Conservation (phyloP, 2,888 invertebrate genomes). For the Rhaphigaster nebulosa region DNA sequence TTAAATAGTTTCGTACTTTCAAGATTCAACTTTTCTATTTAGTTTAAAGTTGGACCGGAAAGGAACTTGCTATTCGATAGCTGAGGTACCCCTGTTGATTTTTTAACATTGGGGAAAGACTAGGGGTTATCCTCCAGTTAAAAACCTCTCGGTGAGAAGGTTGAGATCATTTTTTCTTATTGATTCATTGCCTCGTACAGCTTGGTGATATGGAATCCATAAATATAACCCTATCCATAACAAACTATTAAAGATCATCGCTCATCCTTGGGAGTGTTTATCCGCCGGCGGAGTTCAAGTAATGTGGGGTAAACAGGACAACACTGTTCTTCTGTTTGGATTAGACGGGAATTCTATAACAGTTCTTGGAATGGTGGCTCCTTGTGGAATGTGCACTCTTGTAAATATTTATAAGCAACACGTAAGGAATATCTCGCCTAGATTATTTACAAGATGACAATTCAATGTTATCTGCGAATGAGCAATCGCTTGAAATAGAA, state of each 20-base stretch:
- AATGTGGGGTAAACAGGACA: background rate
- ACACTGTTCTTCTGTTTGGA: conserved; percentile 17
- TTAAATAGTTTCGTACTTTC: too few relatives aligned
- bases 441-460: background rate
- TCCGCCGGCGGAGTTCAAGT: background rate
- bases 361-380: conserved; percentile 1
- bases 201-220: background rate
- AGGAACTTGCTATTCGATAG: too few relatives aligned
- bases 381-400: background rate
- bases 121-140: background rate
- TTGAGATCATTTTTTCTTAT: background rate
- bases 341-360: background rate
- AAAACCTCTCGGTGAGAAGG: background rate
- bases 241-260: background rate
- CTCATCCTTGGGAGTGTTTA: conserved; percentile 2
- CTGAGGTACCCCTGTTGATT: too few relatives aligned
- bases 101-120: too few relatives aligned
- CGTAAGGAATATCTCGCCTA: background rate
- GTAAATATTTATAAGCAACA: conserved; percentile 8
- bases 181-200: background rate
- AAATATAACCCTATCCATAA: background rate
- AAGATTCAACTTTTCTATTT: too few relatives aligned
- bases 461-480: background rate
- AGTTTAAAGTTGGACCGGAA: too few relatives aligned
- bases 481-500: background rate